A percentile compares a stretch with the other conserved stretches of the same genome.
phyloP scores from a whole-genome alignment of 2,888 invertebrate species.

The Polymixis flavicincta region DNA sequence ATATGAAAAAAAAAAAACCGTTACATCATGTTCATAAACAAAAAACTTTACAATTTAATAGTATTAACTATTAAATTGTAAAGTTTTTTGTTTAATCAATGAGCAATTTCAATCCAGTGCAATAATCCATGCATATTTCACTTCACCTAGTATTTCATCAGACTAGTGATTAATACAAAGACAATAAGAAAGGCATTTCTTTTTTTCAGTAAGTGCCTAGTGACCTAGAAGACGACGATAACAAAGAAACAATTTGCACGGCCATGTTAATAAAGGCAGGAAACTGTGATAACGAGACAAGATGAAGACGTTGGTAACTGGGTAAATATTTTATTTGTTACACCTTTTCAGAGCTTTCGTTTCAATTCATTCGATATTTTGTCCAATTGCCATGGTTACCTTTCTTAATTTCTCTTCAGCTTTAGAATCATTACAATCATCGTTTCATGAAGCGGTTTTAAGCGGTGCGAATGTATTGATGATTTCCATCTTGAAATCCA shows the following conservation, averaged over 20 bases:
- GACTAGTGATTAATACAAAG: conserved; percentile 13
- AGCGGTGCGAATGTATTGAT: conserved; percentile 3
- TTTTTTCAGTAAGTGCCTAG: conserved; percentile 24
- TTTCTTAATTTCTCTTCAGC: conserved; percentile 5
- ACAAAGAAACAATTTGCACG: conserved; percentile 38
- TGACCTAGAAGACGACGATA: conserved; percentile 45
- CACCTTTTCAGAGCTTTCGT: conserved; percentile 10
- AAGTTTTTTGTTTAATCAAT: no score
- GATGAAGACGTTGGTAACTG: conserved; percentile 20
- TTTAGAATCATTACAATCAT: conserved; percentile 9
- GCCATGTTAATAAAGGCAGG: conserved; percentile 30
- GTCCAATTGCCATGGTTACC: conserved; percentile 6
- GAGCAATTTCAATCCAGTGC: background rate
- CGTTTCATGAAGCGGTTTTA: conserved; percentile 21
- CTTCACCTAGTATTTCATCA: conserved; percentile 9
- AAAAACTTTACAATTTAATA: conserved; percentile 25
- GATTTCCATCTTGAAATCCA: conserved; percentile 7
- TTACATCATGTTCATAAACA: conserved; percentile 30
- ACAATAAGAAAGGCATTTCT: conserved; percentile 43
- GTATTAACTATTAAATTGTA: no score
- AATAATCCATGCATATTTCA: conserved; percentile 15
- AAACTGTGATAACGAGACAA: conserved; percentile 34
- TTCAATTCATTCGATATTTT: no score
- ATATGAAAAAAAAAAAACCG: conserved; percentile 12
- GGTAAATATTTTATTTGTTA: conserved; percentile 20